Evolutionary conservation across 2,888 invertebrate species (phyloP), one percentile per base, ranked within the genome.

Genomic region (Nebria brevicollis): DNA sequence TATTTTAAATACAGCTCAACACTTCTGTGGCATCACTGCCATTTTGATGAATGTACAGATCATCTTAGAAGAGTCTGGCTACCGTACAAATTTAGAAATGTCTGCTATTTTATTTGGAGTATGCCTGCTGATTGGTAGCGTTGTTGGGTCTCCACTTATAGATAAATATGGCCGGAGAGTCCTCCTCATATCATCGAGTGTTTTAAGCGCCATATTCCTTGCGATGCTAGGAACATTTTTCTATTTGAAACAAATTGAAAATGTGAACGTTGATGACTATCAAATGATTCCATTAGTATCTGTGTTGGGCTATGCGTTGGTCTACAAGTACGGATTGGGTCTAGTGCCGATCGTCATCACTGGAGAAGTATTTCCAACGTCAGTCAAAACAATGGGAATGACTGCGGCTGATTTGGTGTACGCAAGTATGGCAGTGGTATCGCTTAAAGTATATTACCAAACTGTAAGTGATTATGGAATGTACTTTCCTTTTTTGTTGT

Each of bases 311-410:
- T 89, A 88, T 82, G 88, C 89, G 6, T 84, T 86, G 10, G 85
- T 86, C 13, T 88, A 88, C 74, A 88, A 88, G 83, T 83, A 87
- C 10, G 89, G 89, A 8, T 83, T 89, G 26, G 89, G 89, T 1
- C 86, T 88, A 77, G 88, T 89, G 1, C 89, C 89, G 0, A 88
- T 89, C 70, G 87, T 89, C n/a, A 85, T 88, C 78, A 88, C 88
- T 8, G 88, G 88, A 0, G 89, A 89, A 84, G 82, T 89, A 11
- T 89, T 89, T 82, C 88, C 89, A 1, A 87, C 89, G 2, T 87
- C 87, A 68, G 86, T 89, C 26, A 89, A 89, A 85, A 89, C 88
- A 1, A 86, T 88, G 82, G 88, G 88, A 2, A 88, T 88, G 88
- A 88, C 89, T 0, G 76, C 87, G 65, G 86, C 88, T 2, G 89